A percentile compares a stretch with the other conserved stretches of the same genome.
Evolutionary conservation across 2,113 vertebrate genomes (phyloP).

Genomic region (Erinaceus europaeus): DNA sequence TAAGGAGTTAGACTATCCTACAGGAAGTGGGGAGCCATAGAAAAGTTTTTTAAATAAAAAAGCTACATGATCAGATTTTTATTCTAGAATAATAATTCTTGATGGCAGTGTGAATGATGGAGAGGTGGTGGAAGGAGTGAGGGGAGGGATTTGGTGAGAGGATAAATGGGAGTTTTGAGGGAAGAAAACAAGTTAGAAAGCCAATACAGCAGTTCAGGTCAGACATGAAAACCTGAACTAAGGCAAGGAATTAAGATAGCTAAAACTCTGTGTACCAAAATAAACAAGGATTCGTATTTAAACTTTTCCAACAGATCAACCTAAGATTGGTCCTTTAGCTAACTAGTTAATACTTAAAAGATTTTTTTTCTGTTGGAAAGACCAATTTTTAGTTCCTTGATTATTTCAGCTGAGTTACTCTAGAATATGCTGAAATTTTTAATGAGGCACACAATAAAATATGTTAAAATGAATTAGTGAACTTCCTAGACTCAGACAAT

Average conservation of each 20-base stretch:
- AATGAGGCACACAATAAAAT: constrained; percentile 72
- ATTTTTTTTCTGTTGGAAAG: constrained; percentile 71
- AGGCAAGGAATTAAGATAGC: constrained; percentile 47
- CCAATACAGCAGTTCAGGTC: constrained; percentile 65
- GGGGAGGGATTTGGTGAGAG: constrained; percentile 42
- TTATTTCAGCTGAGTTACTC: constrained; percentile 74
- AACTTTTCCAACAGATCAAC: constrained; percentile 74
- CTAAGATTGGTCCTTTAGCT: constrained; percentile 60
- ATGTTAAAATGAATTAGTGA: constrained; percentile 77
- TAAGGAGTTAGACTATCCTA: constrained; percentile 65
- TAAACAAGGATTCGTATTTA: constrained; percentile 73
- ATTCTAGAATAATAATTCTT: constrained; percentile 58
- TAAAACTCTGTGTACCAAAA: constrained; percentile 74
- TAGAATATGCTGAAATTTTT: constrained; percentile 69
- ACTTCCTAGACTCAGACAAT: constrained; percentile 78
- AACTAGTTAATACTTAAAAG: constrained; percentile 65
- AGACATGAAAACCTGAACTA: constrained; percentile 69
- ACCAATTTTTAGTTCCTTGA: constrained; percentile 71
- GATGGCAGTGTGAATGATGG: constrained; percentile 68
- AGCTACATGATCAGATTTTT: constrained; percentile 60
- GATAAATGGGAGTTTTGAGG: constrained; percentile 65
- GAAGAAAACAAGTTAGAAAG: constrained; percentile 64
- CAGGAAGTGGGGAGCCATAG: constrained; percentile 54
- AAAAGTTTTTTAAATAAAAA: constrained; percentile 61
- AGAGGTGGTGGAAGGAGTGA: constrained; percentile 49